Evolutionary conservation across 2,113 vertebrate genomes (phyloP), one percentile per base, ranked within the genome.

Genomic region (Chionis minor): DNA sequence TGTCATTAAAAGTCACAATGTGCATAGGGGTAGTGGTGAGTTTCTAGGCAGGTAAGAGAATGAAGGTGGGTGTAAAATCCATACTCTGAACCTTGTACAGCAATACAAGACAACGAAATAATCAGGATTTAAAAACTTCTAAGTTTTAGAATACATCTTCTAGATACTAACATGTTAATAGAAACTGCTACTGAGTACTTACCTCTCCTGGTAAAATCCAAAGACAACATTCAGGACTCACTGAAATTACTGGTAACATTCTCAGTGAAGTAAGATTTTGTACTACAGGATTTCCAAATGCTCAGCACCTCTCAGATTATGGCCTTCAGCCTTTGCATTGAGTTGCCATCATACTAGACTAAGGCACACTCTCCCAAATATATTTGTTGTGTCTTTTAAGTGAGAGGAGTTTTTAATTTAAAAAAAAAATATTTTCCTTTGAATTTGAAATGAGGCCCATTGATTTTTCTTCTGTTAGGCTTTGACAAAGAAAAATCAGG

Each of bases 371-470:
- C 23, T 80, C 45, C 18, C 55, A 74, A 92, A 80, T 18, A 91
- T 67, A 40, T 67, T 94, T 3, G 5, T 69, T 42, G 61, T 96
- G 75, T 85, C 80, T 91, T 96, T 96, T 92, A 90, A 90, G 87
- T 80, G 38, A 96, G 70, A 94, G 23, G 20, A 87, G 52, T 40
- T 96, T 97, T 97, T 96, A 97, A 96, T 97, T 97, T 96, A 87
- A 23, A 90, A 91, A 95, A 91, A 95, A 95, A 33, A 44, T 45
- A 73, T 81, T 96, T 97, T 92, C 54, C 67, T 97, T 95, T 92
- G 92, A 97, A 93, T 97, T 96, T 97, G 73, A 92, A 98, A 80
- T 96, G 90, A 96, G 19, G 32, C 13, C 23, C 79, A 90, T 94
- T 92, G 96, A 96, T 92, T 96, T 93, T 96, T 92, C 79, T 96